These are phyloP conservation scores for Celastrina argiolus DNA, from an alignment of 2,888 invertebrate species.

Conservation along the genomic window DNA sequence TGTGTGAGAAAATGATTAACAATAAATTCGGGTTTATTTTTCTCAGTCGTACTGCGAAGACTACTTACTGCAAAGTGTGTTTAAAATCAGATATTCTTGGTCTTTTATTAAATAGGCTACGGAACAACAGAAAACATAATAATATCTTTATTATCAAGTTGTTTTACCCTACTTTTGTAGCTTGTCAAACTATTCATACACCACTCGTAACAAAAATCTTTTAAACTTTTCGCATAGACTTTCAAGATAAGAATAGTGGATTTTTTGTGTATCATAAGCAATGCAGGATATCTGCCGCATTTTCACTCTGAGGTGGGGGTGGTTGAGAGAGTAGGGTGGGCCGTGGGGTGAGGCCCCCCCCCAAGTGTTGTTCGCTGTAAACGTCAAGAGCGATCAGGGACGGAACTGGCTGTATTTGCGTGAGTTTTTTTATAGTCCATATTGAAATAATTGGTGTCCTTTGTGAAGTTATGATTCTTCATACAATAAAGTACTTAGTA, in stretches of 20 bases:
- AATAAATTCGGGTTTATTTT: too few species aligned
- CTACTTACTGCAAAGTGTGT: too few species aligned
- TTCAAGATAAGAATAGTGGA: slow-evolving; percentile 27
- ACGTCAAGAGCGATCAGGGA: slow-evolving; percentile 61
- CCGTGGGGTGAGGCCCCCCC: slow-evolving; percentile 27
- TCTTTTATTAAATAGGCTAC: too few species aligned
- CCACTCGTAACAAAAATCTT: too few species aligned
- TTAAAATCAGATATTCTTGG: too few species aligned
- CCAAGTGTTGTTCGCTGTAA: slow-evolving; percentile 66
- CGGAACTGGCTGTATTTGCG: slow-evolving; percentile 33
- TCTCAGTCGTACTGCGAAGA: too few species aligned
- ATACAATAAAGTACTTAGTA: background rate
- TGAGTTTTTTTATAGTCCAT: background rate
- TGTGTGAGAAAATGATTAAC: too few species aligned
- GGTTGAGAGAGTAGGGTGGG: slow-evolving; percentile 32
- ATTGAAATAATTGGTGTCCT: background rate
- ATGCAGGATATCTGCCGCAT: slow-evolving; percentile 18
- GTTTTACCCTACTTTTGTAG: too few species aligned
- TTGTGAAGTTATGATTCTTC: background rate
- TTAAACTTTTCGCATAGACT: background rate
- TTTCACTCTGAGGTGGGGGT: slow-evolving; percentile 35
- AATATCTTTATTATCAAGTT: too few species aligned
- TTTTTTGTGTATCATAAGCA: background rate
- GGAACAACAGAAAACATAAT: too few species aligned
- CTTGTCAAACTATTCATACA: too few species aligned